phyloP scores from a whole-genome alignment of 2,797 vertebrate species.

The Chloroceryle amazona region DNA sequence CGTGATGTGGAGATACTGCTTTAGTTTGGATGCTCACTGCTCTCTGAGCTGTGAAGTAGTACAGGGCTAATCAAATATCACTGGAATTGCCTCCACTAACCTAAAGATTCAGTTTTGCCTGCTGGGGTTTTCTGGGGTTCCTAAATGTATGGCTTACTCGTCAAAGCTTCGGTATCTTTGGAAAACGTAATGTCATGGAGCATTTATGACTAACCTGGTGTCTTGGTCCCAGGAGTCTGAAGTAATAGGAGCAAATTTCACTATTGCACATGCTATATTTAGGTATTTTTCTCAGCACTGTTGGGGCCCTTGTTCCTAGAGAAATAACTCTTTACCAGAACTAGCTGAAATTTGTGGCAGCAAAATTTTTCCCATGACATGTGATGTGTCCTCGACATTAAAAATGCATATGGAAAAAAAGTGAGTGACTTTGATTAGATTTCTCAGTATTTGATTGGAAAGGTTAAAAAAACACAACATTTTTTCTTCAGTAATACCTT shows the following conservation, averaged over 20 bases:
- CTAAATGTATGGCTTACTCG: conserved; percentile 30
- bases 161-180: conserved; percentile 32
- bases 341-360: background rate
- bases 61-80: conserved; percentile 13
- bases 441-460: conserved; percentile 34
- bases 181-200: conserved; percentile 48
- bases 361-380: background rate
- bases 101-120: conserved; percentile 1
- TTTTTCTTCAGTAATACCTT: conserved; percentile 54
- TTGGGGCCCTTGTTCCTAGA: background rate
- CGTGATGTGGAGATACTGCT: background rate
- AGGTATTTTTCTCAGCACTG: background rate
- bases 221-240: conserved; percentile 46
- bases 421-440: conserved; percentile 23
- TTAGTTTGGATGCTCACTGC: background rate
- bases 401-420: conserved; percentile 18
- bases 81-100: background rate
- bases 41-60: background rate
- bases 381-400: background rate
- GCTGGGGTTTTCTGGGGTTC: background rate
- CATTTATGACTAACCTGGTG: conserved; percentile 38
- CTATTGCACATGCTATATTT: background rate
- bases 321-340: conserved; percentile 13
- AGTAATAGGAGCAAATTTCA: conserved; percentile 50
- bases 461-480: conserved; percentile 5